phyloP scores from a whole-genome alignment of 1,140 invertebrate genomes.

The Venturia canescens region DNA sequence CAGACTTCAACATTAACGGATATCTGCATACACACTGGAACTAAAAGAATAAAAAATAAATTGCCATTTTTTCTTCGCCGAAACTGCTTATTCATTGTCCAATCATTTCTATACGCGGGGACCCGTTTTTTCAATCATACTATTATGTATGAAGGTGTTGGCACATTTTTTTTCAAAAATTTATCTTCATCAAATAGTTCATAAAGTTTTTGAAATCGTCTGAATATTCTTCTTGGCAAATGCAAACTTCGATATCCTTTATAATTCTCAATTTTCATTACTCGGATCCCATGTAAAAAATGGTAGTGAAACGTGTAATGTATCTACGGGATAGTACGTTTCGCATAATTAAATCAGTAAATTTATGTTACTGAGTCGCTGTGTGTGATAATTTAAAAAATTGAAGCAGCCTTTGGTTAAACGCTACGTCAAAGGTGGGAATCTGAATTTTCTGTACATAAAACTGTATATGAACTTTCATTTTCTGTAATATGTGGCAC shows the following conservation, averaged over 20 bases:
- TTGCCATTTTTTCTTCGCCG: not conserved
- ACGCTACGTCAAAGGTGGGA: slow-evolving; percentile 50
- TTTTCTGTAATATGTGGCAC: too few species aligned
- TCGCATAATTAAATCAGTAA: not conserved
- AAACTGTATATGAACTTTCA: too few species aligned
- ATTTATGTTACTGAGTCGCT: not conserved
- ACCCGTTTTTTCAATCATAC: not conserved
- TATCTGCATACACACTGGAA: not conserved
- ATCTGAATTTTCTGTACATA: too few species aligned
- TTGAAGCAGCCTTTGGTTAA: slow-evolving; percentile 63
- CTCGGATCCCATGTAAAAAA: not conserved
- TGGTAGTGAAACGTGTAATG: slow-evolving; percentile 13
- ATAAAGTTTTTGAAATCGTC: too few species aligned
- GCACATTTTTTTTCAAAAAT: slow-evolving; percentile 19
- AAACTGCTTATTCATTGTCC: not conserved
- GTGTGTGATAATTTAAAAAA: slow-evolving; percentile 50
- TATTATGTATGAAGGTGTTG: slow-evolving; percentile 29
- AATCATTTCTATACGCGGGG: too few species aligned
- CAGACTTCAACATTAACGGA: not conserved
- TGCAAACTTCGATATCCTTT: too few species aligned
- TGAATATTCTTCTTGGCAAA: too few species aligned
- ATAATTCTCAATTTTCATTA: not conserved
- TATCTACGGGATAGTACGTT: not conserved
- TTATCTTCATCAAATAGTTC: too few species aligned
- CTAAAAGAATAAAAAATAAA: not conserved